A percentile compares a stretch with the other conserved stretches of the same genome.
phyloP scores from a whole-genome alignment of 2,888 invertebrate species.

The Microctonus hyperodae region DNA sequence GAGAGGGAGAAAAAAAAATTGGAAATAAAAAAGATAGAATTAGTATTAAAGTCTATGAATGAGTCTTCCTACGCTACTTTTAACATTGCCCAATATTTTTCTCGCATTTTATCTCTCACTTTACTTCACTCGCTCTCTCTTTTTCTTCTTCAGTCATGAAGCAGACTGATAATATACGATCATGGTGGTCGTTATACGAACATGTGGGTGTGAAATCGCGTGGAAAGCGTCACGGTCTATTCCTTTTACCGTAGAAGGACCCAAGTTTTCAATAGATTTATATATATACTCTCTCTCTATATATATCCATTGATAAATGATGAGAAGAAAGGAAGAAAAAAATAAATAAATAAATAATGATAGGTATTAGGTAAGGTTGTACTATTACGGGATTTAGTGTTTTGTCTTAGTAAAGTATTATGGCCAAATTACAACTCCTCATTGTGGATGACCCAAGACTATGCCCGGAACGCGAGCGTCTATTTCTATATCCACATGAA shows the following conservation, averaged over 20 bases:
- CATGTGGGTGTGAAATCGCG: conserved; percentile 56
- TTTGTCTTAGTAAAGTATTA: not conserved
- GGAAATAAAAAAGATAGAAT: conserved; percentile 30
- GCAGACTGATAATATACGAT: conserved; percentile 24
- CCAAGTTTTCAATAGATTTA: conserved; percentile 19
- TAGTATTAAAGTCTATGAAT: conserved; percentile 50
- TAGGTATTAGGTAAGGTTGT: not conserved
- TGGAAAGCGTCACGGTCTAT: conserved; percentile 49
- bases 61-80: conserved; percentile 54
- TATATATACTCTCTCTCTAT: not conserved
- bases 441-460: conserved; percentile 25
- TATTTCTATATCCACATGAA: conserved; percentile 60
- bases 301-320: not conserved
- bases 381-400: not conserved
- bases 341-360: not conserved
- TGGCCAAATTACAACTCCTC: conserved; percentile 19
- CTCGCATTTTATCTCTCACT: conserved; percentile 39
- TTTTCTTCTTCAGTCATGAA: conserved; percentile 19
- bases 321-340: not conserved
- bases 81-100: conserved; percentile 48
- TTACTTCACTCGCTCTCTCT: conserved; percentile 29
- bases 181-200: conserved; percentile 21
- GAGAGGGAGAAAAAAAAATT: conserved; percentile 28
- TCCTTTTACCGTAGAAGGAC: conserved; percentile 57
- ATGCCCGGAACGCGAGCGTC: conserved; percentile 47